These are phyloP conservation scores for Pangasius djambal DNA, from an alignment of 2,797 vertebrate species.

Conservation along the genomic window DNA sequence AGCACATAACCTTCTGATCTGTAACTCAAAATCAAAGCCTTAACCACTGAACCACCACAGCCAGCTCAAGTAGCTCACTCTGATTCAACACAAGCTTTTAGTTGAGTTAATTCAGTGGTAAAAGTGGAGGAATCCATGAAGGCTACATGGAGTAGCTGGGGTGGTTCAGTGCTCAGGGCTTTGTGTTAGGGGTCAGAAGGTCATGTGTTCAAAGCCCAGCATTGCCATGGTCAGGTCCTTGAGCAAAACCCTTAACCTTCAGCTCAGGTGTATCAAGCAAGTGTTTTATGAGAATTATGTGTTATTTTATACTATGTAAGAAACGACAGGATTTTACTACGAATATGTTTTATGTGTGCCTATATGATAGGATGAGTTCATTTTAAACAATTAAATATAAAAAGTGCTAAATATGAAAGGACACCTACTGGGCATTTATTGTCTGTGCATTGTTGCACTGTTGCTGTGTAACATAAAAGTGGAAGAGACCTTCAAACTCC, in stretches of 20 bases:
- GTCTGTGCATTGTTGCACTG: background rate
- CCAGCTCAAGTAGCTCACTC: background rate
- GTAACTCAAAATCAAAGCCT: background rate
- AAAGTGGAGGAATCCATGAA: background rate
- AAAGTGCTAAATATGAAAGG: background rate
- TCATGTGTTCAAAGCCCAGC: background rate
- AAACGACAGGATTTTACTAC: background rate
- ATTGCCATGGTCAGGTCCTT: background rate
- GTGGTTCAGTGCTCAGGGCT: background rate
- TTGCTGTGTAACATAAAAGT: background rate
- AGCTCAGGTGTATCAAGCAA: background rate
- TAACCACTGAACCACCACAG: background rate
- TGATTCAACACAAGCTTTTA: background rate
- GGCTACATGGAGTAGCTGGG: background rate
- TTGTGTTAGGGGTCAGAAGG: background rate
- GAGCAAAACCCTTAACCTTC: background rate
- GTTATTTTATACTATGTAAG: background rate
- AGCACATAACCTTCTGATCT: background rate
- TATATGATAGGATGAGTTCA: background rate
- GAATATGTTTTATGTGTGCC: background rate
- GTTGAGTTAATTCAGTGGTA: background rate
- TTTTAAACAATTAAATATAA: background rate
- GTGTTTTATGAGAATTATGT: background rate
- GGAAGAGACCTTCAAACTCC: constrained; percentile 18
- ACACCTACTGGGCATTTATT: background rate